Evolutionary conservation across 2,888 invertebrate genomes (phyloP).

Genomic region (Neuroscelio doddi): DNA sequence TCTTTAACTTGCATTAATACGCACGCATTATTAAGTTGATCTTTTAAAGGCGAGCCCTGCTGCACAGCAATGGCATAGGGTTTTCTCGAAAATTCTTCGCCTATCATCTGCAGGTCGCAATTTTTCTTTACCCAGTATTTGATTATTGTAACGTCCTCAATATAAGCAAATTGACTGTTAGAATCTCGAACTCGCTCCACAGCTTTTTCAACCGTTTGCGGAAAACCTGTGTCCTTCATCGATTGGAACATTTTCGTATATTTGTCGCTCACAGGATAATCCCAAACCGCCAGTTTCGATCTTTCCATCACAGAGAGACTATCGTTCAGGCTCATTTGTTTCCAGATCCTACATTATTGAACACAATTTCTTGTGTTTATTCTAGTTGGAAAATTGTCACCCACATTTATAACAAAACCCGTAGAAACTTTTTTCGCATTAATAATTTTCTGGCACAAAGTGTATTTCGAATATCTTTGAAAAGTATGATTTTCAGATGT

Average conservation of each 20-base stretch:
- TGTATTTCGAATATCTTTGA: no score
- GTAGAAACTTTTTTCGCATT: no score
- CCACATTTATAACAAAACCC: no score
- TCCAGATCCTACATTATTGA: slow-evolving; percentile 91
- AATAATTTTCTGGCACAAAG: no score
- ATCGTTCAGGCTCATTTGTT: slow-evolving; percentile 97
- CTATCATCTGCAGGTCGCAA: slow-evolving; percentile 93
- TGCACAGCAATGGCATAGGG: slow-evolving; percentile 98
- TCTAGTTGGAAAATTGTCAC: no score
- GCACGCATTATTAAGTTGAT: slow-evolving; percentile 96
- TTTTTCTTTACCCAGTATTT: slow-evolving; percentile 85
- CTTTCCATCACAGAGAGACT: slow-evolving; percentile 91
- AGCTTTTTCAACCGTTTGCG: slow-evolving; percentile 85
- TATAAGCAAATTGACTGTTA: slow-evolving; percentile 91
- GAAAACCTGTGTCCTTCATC: slow-evolving; percentile 89
- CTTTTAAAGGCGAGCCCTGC: slow-evolving; percentile 94
- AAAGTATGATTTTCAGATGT: no score
- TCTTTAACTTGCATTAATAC: slow-evolving; percentile 63
- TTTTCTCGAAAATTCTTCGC: slow-evolving; percentile 97
- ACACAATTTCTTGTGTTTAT: no score
- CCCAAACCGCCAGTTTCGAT: slow-evolving; percentile 97
- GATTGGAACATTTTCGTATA: slow-evolving; percentile 99
- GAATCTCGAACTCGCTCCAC: slow-evolving; percentile 82
- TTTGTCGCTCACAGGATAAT: slow-evolving; percentile 98
- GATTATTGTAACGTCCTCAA: slow-evolving; percentile 96